phyloP scores from a whole-genome alignment of 2,113 vertebrate species.

The Nothocercus nigrocapillus region DNA sequence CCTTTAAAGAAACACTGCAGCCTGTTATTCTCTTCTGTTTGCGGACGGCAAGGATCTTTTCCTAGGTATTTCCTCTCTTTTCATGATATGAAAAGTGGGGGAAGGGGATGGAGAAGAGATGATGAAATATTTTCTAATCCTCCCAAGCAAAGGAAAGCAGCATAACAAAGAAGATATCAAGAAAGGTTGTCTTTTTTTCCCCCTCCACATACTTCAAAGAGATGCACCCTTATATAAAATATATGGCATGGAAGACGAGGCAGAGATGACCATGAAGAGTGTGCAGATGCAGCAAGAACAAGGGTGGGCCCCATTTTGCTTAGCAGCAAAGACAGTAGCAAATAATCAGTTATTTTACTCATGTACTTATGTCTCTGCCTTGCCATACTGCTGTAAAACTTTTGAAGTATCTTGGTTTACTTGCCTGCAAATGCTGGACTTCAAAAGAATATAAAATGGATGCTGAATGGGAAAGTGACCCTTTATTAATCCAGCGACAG shows the following conservation, averaged over 20 bases:
- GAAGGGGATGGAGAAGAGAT: neutral
- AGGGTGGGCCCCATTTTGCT: conserved; percentile 8
- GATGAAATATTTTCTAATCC: conserved; percentile 68
- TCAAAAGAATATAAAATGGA: conserved; percentile 69
- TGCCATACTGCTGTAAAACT: conserved; percentile 38
- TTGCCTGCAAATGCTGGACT: conserved; percentile 51
- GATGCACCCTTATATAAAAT: neutral
- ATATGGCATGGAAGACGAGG: neutral
- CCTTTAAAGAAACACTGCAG: conserved; percentile 20
- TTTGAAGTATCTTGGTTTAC: conserved; percentile 50
- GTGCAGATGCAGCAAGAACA: neutral
- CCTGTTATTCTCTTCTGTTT: neutral
- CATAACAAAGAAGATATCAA: conserved; percentile 45
- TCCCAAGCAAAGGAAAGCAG: conserved; percentile 41
- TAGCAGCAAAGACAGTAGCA: conserved; percentile 32
- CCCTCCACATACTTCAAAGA: conserved; percentile 13
- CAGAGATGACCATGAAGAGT: conserved; percentile 1
- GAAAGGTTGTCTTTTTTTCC: neutral
- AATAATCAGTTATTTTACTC: conserved; percentile 56
- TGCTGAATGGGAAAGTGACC: conserved; percentile 66
- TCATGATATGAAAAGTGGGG: neutral
- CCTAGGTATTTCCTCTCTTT: conserved; percentile 51
- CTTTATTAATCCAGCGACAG: conserved; percentile 63
- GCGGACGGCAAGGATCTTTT: conserved; percentile 16
- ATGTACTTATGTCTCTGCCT: conserved; percentile 15